Conservation (phyloP, 2,888 invertebrate genomes). For the Sesia apiformis region DNA sequence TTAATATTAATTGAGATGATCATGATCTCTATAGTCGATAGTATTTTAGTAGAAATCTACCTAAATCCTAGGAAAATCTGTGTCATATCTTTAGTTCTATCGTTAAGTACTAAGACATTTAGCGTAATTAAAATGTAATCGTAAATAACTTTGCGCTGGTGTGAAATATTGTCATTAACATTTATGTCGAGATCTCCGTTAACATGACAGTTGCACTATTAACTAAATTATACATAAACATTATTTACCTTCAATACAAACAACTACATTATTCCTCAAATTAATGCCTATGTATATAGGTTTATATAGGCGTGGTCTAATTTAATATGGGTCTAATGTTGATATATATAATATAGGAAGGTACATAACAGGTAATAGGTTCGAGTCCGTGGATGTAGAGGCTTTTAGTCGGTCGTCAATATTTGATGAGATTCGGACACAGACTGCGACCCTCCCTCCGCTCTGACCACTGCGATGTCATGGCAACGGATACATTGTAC, state of each 20-base stretch:
- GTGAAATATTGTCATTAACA: not conserved
- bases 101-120: not conserved
- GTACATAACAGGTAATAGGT: not conserved
- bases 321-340: conserved; percentile 40
- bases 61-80: too few species aligned
- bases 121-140: not conserved
- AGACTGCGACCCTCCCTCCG: conserved; percentile 14
- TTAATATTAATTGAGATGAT: too few species aligned
- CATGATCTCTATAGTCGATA: too few species aligned
- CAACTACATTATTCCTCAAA: not conserved
- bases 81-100: too few species aligned
- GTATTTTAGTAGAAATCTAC: too few species aligned
- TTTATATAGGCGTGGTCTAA: conserved; percentile 22
- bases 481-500: not conserved
- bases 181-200: not conserved
- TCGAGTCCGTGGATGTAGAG: conserved; percentile 20
- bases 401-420: conserved; percentile 57
- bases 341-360: conserved; percentile 6
- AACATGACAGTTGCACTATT: not conserved
- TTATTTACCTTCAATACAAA: not conserved
- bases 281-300: not conserved
- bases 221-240: not conserved
- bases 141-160: not conserved
- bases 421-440: conserved; percentile 64
- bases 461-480: conserved; percentile 2